Evolutionary conservation across 2,797 vertebrate genomes (phyloP), one percentile per base, ranked within the genome.

Genomic region (Benthosema pterotum): DNA sequence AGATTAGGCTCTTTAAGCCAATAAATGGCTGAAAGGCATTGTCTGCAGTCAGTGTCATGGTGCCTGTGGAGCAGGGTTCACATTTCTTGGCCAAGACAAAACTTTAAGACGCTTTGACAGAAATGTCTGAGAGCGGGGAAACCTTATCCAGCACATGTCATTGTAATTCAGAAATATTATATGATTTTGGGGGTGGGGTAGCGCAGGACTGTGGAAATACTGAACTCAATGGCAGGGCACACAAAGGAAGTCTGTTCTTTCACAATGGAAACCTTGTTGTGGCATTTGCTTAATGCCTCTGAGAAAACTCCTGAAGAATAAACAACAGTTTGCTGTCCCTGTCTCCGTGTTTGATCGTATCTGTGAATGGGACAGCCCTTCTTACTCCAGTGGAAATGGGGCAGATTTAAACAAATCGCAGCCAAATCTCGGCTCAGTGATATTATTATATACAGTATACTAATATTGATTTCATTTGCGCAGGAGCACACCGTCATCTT

Each of bases 231-330:
- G 71, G 79, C 75, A 71, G 74, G 61, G 66, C 63, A 67, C 74
- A 91, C 86, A 92, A 92, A 90, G 80, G 48, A 83, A 12, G 68
- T 72, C 80, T 91, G 87, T 90, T 89, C 82, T 72, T 80, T 69
- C 71, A 90, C 89, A 91, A 89, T 83, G 74, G 74, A 82, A 90
- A 85, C 83, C 69, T 79, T 91, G 86, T 89, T 80, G 69, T 72
- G 32, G 32, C 69, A 58, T 86, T 83, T 80, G 78, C 73, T 77
- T 65, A 58, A 49, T 67, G 73, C 70, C 71, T 69, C 52, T 58
- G 54, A 79, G 70, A 77, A 75, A 80, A 72, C 45, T 55, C 48
- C 51, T 56, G 63, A 80, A 85, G 79, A 82, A 79, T 86, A 86
- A 89, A 90, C 85, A 88, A 75, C 69, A 67, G 74, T 88, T 87